phyloP scores from a whole-genome alignment of 2,797 vertebrate genomes.

The Lacerta bilineata region DNA sequence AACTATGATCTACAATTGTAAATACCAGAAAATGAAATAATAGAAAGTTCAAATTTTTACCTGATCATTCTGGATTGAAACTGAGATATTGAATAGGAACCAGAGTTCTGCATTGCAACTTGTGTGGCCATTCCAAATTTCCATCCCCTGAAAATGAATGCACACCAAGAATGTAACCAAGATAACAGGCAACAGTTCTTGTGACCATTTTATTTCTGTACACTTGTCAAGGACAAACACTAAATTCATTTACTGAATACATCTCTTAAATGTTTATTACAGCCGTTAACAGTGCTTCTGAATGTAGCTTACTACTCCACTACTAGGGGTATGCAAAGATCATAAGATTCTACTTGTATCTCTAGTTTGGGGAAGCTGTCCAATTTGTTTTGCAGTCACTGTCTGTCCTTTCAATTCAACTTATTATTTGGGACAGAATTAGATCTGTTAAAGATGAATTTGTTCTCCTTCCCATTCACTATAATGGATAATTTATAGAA shows the following conservation, averaged over 20 bases:
- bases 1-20: neutral
- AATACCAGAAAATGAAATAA: neutral
- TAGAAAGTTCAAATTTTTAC: conserved; percentile 69
- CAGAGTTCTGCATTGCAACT: conserved; percentile 98
- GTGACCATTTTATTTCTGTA: neutral
- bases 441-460: too few relatives aligned
- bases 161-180: neutral
- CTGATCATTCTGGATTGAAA: conserved; percentile 95
- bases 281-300: neutral
- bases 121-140: conserved; percentile 98
- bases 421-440: too few relatives aligned
- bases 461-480: too few relatives aligned
- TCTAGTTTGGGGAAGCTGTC: too few relatives aligned
- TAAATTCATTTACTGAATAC: neutral
- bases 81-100: conserved; percentile 95
- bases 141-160: conserved; percentile 89
- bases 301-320: neutral
- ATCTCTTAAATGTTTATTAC: neutral
- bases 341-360: too few relatives aligned
- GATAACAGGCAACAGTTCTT: neutral
- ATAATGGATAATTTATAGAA: too few relatives aligned
- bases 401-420: too few relatives aligned
- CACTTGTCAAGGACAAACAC: neutral
- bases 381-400: too few relatives aligned
- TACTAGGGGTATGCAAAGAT: too few relatives aligned